phyloP scores from a whole-genome alignment of 2,797 vertebrate species.

The Oreochromis mossambicus region DNA sequence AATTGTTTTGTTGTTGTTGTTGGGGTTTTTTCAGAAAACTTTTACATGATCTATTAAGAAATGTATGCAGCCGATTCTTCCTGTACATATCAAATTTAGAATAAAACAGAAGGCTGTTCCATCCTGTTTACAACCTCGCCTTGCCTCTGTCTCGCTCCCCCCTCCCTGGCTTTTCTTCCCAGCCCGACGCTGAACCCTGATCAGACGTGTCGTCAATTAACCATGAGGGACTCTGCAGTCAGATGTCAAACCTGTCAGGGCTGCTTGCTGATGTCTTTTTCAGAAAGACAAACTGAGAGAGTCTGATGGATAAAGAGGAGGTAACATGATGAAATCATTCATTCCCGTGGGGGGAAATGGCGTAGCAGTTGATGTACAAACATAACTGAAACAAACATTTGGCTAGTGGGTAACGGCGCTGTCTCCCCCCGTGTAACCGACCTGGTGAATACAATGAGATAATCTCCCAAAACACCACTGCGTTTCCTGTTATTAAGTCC shows the following conservation, averaged over 20 bases:
- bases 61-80: conserved; percentile 57
- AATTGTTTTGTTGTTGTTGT: conserved; percentile 42
- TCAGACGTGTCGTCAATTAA: not conserved
- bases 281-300: not conserved
- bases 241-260: conserved; percentile 4
- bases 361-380: not conserved
- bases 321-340: not conserved
- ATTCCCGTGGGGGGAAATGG: not conserved
- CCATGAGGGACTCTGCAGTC: not conserved
- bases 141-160: not conserved
- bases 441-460: not conserved
- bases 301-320: not conserved
- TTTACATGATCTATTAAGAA: conserved; percentile 66
- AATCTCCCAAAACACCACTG: conserved; percentile 1
- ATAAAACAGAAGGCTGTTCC: conserved; percentile 65
- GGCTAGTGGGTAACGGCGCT: not conserved
- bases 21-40: conserved; percentile 10
- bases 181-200: not conserved
- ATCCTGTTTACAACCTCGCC: conserved; percentile 50
- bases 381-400: not conserved
- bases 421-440: not conserved
- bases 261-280: conserved; percentile 8
- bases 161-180: not conserved
- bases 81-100: conserved; percentile 70
- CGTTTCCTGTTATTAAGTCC: conserved; percentile 56